Base-by-base conservation (phyloP, 2,888 invertebrate species). In the Calephelis perditalis region DNA sequence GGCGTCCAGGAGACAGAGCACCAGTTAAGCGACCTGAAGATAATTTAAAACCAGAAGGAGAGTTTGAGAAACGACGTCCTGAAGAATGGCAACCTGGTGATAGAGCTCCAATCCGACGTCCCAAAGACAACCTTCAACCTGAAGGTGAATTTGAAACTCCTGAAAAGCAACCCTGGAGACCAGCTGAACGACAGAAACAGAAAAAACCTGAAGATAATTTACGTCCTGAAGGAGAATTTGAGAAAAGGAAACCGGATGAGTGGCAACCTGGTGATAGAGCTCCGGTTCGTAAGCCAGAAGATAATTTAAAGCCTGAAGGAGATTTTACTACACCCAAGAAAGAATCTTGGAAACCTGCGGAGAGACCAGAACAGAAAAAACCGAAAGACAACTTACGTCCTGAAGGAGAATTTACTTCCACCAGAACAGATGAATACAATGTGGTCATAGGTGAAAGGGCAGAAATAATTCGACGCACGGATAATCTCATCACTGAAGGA, bases 401-500 rank as follows among this genome's bases (percentile, higher is more conserved):
- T 0, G 94, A 92, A 73, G 86, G 91, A 46, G 81, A 91, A 26
- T 92, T 93, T 67, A 92, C 92, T 12, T 91, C 91, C 66, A 88
- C 85, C 26, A 83, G 85, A 55, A 85, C 85, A 35, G 92, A 93
- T 63, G 94, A 94, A 72, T 93, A 92, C 67, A 89, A 81, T 65
- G 87, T 92, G n/a, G 91, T 92, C 1, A 88, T 81, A 43, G 93
- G 93, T 0, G 94, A 94, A 75, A 89, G 94, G 68, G 93, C 93
- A 45, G 93, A 94, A 77, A 92, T 94, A 35, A 88, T 92, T 64
- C 91, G 92, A 65, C 92, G 91, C 55, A 91, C 92, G 66, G 94
- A 95, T 74, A 95, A 95, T 73, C 91, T 95, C 12, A 91, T 91
- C 46, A 86, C 92, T 59, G 92, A 93, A 86, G 93, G 94, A 70